Percentiles rank a stretch among this genome's conserved stretches.
Evolutionary conservation across 2,888 invertebrate species (phyloP).

Genomic region (Coenonympha glycerion): DNA sequence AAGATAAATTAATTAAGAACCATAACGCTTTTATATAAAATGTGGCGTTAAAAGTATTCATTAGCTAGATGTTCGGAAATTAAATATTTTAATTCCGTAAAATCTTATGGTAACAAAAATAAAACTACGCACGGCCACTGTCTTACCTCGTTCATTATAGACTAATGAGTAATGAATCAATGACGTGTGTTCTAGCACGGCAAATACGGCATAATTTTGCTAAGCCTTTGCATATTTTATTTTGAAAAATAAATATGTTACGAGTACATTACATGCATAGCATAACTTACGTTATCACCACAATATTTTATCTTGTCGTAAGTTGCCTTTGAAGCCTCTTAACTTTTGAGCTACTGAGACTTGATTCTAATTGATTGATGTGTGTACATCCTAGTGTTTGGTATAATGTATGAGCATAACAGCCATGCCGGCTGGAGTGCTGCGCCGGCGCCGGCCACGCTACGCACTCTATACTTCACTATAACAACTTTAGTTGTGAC

Average conservation of each 20-base stretch:
- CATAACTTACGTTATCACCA: too few relatives aligned
- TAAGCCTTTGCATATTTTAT: too few relatives aligned
- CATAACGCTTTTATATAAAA: conserved; percentile 11
- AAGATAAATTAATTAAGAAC: conserved; percentile 19
- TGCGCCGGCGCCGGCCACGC: conserved; percentile 54
- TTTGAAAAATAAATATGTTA: too few relatives aligned
- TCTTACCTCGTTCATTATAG: not conserved
- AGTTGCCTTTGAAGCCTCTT: too few relatives aligned
- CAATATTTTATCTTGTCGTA: too few relatives aligned
- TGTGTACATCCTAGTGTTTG: conserved; percentile 57
- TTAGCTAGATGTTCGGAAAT: not conserved
- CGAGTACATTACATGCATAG: too few relatives aligned
- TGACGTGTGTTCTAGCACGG: too few relatives aligned
- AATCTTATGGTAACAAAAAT: not conserved
- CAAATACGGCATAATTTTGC: too few relatives aligned
- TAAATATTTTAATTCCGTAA: not conserved
- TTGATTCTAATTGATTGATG: conserved; percentile 40
- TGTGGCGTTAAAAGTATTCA: conserved; percentile 13
- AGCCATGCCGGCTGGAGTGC: conserved; percentile 50
- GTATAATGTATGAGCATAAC: too few relatives aligned
- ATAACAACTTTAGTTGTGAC: conserved; percentile 58
- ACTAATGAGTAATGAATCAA: not conserved
- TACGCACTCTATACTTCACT: conserved; percentile 33
- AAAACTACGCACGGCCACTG: not conserved
- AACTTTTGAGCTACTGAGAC: too few relatives aligned